Base-by-base conservation (phyloP, 2,797 vertebrate species). In the Sebastes nivosus region DNA sequence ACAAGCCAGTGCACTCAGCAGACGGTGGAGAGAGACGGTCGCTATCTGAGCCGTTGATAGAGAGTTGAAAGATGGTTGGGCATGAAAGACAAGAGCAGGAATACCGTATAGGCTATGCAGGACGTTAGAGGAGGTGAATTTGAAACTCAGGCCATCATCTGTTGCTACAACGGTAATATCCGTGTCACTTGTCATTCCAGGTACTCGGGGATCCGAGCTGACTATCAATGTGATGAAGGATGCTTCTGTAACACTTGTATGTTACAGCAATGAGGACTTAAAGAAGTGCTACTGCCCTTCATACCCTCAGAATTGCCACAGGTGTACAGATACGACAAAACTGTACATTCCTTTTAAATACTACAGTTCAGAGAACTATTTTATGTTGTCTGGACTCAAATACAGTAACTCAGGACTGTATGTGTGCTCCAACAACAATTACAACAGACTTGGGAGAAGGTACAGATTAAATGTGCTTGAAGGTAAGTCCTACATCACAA, bases 261-360 rank as follows among this genome's bases (percentile, higher is more conserved):
- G 67, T 34, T 24, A 1, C 29, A 34, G 3, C 8, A 2, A 0
- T 10, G 67, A 55, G 29, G 0, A 2, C 29, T 10, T 68, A n/a
- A 2, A 4, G 18, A 52, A 8, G 29, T 68, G 67, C 16, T 2
- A 3, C 50, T 68, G 67, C 50, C 50, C 50, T 24, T 55, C 29
- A 24, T 13, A 18, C 27, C 6, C 25, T 54, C 20, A 10, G 13
- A 16, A 34, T 2, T 68, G 50, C n/a, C 20, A 14, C 3, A 24
- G 1, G 1, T 68, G 66, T 22, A 32, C 0, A 54, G 4, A 3
- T 4, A 0, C 3, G 4, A 9, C 0, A 30, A 8, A 0, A 13
- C 4, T 13, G 18, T 0, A 3, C 25, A n/a, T 1, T n/a, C 2
- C 20, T 30, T 14, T 0, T 3, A 0, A 5, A 55, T 11, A 2